phyloP scores from a whole-genome alignment of 2,888 invertebrate species.

The Stenichneumon culpator region DNA sequence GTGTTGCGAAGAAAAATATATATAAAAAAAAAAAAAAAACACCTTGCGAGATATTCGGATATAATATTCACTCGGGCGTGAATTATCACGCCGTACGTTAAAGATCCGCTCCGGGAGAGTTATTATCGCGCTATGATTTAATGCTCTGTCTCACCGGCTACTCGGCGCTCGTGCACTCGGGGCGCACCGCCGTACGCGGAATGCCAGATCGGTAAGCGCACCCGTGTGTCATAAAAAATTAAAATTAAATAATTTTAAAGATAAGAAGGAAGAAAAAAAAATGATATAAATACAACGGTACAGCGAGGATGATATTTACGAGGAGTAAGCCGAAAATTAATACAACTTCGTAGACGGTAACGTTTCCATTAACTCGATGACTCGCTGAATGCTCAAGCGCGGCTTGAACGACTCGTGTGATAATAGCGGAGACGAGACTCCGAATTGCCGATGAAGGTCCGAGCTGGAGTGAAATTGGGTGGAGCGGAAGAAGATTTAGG shows the following conservation, averaged over 20 bases:
- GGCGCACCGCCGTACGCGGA: background rate
- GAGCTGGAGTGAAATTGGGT: background rate
- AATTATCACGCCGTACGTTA: constrained; percentile 79
- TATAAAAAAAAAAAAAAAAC: constrained; percentile 71
- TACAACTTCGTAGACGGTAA: constrained; percentile 31
- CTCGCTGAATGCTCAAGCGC: background rate
- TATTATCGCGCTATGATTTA: constrained; percentile 81
- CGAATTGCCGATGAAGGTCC: background rate
- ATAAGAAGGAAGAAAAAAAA: constrained; percentile 6
- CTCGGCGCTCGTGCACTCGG: constrained; percentile 36
- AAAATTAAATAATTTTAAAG: too few relatives aligned
- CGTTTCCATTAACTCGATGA: constrained; percentile 34
- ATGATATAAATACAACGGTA: background rate
- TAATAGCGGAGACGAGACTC: background rate
- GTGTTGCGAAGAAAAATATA: constrained; percentile 16
- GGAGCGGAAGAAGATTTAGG: background rate
- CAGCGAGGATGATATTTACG: constrained; percentile 52
- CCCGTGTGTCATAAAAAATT: background rate
- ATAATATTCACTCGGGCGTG: constrained; percentile 76
- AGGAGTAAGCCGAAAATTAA: constrained; percentile 47
- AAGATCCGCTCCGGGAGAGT: constrained; percentile 72
- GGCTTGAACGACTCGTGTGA: background rate
- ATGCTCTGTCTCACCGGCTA: constrained; percentile 65
- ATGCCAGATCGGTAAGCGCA: constrained; percentile 17
- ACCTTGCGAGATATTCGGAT: constrained; percentile 73